Percentiles rank a stretch among this genome's conserved stretches.
phyloP scores from a whole-genome alignment of 1,140 invertebrate genomes.

The Listronotus oregonensis region DNA sequence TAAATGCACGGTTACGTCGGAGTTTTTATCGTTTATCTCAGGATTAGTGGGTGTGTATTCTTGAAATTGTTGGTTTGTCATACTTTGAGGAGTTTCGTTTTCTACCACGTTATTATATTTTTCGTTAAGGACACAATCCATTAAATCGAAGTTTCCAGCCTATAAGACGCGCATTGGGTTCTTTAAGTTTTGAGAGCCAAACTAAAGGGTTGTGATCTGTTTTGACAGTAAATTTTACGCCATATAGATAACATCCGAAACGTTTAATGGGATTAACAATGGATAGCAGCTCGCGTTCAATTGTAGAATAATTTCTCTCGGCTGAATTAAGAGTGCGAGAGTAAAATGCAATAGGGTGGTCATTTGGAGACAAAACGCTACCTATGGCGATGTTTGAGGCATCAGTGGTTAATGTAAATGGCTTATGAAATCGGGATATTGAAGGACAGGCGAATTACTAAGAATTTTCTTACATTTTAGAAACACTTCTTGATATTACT shows the following conservation, averaged over 20 bases:
- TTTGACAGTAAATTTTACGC: constrained; percentile 17
- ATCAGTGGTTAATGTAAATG: too few species aligned
- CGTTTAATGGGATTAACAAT: constrained; percentile 31
- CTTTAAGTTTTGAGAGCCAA: constrained; percentile 27
- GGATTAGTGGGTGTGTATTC: background rate
- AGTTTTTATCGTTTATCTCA: background rate
- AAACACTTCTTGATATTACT: too few species aligned
- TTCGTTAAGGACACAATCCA: background rate
- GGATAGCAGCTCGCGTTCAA: constrained; percentile 46
- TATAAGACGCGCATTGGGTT: constrained; percentile 6
- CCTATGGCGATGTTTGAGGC: too few species aligned
- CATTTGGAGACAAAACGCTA: too few species aligned
- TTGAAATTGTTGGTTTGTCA: background rate
- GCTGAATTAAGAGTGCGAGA: constrained; percentile 13
- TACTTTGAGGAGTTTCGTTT: background rate
- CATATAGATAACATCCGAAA: constrained; percentile 20
- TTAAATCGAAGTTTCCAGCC: background rate
- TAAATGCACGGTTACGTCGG: constrained; percentile 4
- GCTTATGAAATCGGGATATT: too few species aligned
- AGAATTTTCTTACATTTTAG: too few species aligned
- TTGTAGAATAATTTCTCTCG: constrained; percentile 43
- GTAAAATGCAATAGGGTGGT: too few species aligned
- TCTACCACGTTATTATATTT: background rate
- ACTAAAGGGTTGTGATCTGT: constrained; percentile 34
- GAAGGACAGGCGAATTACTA: too few species aligned